Evolutionary conservation across 2,888 invertebrate genomes (phyloP).

Genomic region (Apodemia duryi): DNA sequence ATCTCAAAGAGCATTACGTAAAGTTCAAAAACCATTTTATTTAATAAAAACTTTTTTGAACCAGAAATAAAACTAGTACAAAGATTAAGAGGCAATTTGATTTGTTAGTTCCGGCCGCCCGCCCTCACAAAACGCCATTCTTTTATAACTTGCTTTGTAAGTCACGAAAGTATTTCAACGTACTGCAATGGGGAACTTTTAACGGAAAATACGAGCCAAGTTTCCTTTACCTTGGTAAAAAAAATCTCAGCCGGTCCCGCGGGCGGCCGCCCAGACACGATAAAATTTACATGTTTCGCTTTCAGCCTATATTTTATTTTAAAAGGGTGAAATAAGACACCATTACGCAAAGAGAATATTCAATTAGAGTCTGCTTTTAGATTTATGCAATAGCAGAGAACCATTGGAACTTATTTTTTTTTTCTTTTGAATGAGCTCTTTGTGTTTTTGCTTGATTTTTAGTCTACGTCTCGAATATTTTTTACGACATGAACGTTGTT

Average conservation of each 20-base stretch:
- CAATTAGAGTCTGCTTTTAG: slow-evolving; percentile 69
- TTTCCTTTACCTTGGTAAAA: slow-evolving; percentile 65
- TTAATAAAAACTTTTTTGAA: no score
- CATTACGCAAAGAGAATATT: slow-evolving; percentile 75
- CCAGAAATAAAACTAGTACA: neutral
- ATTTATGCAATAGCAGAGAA: slow-evolving; percentile 55
- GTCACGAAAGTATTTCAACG: slow-evolving; percentile 60
- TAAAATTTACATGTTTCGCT: slow-evolving; percentile 77
- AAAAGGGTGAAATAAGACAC: slow-evolving; percentile 72
- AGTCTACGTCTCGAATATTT: slow-evolving; percentile 22
- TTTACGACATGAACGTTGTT: slow-evolving; percentile 9
- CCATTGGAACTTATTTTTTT: slow-evolving; percentile 47
- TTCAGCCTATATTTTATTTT: slow-evolving; percentile 73
- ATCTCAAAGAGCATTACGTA: no score
- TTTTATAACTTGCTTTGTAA: slow-evolving; percentile 51
- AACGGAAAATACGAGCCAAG: slow-evolving; percentile 72
- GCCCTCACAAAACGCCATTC: slow-evolving; percentile 30
- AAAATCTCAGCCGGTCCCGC: slow-evolving; percentile 60
- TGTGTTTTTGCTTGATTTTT: slow-evolving; percentile 35
- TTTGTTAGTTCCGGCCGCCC: slow-evolving; percentile 28
- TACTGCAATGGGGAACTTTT: slow-evolving; percentile 62
- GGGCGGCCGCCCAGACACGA: slow-evolving; percentile 60
- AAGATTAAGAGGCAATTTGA: slow-evolving; percentile 17
- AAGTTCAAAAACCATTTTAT: no score
- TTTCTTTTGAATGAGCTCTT: slow-evolving; percentile 37